A percentile compares a stretch with the other conserved stretches of the same genome.
Evolutionary conservation across 2,888 invertebrate species (phyloP).

Genomic region (Cheilosia scutellata): DNA sequence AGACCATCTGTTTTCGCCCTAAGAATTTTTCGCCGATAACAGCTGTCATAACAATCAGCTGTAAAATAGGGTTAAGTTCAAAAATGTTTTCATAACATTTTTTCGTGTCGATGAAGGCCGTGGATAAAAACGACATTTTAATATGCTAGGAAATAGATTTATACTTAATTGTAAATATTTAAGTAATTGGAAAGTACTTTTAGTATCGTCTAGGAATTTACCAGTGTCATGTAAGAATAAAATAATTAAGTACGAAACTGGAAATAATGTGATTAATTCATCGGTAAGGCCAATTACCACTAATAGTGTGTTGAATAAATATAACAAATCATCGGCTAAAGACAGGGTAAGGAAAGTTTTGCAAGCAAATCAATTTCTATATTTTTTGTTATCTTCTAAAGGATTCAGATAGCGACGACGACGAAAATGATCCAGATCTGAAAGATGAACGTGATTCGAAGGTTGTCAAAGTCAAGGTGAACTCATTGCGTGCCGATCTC

Average conservation of each 20-base stretch:
- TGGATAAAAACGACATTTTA: not conserved
- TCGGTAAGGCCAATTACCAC: constrained; percentile 29
- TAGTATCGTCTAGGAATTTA: not conserved
- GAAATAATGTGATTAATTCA: not conserved
- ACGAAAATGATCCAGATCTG: constrained; percentile 84
- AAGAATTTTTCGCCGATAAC: not conserved
- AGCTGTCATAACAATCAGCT: constrained; percentile 35
- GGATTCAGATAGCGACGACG: constrained; percentile 85
- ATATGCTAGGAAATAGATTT: constrained; percentile 47
- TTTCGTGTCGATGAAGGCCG: not conserved
- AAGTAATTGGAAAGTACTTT: constrained; percentile 14
- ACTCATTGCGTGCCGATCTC: constrained; percentile 89
- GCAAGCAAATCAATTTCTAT: too few relatives aligned
- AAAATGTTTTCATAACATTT: constrained; percentile 65
- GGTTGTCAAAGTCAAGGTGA: constrained; percentile 87
- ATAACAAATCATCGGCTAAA: constrained; percentile 55
- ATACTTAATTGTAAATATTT: constrained; percentile 40
- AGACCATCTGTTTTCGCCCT: not conserved
- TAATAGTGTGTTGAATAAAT: constrained; percentile 38
- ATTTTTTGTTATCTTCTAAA: constrained; percentile 71
- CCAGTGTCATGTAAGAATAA: constrained; percentile 15
- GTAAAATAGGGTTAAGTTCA: constrained; percentile 44
- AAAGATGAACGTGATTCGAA: constrained; percentile 87
- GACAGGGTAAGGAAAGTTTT: constrained; percentile 29
- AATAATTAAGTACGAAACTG: not conserved